Evolutionary conservation across 2,888 invertebrate genomes (phyloP).

Genomic region (Drosophila kuntzei): DNA sequence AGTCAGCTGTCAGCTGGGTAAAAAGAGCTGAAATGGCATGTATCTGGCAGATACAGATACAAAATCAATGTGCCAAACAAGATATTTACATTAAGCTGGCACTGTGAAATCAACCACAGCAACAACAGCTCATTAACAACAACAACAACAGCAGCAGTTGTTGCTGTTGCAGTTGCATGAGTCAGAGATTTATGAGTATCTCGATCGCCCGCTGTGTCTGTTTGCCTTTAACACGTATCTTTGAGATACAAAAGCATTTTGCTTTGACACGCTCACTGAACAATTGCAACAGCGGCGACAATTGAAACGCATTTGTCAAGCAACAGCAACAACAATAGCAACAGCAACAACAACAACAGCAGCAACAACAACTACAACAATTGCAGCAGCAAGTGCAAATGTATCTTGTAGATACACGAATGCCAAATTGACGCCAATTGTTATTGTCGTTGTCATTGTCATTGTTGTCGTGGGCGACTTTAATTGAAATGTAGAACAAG

Average conservation of each 20-base stretch:
- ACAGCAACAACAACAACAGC: constrained; percentile 3
- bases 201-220: constrained; percentile 31
- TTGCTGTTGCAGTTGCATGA: constrained; percentile 21
- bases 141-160: constrained; percentile 32
- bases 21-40: constrained; percentile 20
- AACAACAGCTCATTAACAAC: constrained; percentile 58
- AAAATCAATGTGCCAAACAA: constrained; percentile 76
- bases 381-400: constrained; percentile 37
- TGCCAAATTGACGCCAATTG: constrained; percentile 72
- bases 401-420: constrained; percentile 59
- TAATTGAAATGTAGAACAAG: constrained; percentile 77
- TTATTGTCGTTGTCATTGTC: constrained; percentile 48
- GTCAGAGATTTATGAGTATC: constrained; percentile 32
- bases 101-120: constrained; percentile 47
- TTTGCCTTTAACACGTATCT: constrained; percentile 15
- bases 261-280: constrained; percentile 60
- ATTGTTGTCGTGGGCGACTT: constrained; percentile 59
- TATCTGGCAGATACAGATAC: constrained; percentile 52
- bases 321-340: constrained; percentile 21
- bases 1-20: constrained; percentile 74
- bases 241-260: constrained; percentile 42
- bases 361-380: constrained; percentile 2
- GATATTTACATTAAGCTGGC: constrained; percentile 77
- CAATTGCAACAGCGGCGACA: constrained; percentile 66
- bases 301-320: constrained; percentile 79